Percentiles rank a stretch among this genome's conserved stretches.
phyloP scores from a whole-genome alignment of 2,113 vertebrate species.

The Perca flavescens region DNA sequence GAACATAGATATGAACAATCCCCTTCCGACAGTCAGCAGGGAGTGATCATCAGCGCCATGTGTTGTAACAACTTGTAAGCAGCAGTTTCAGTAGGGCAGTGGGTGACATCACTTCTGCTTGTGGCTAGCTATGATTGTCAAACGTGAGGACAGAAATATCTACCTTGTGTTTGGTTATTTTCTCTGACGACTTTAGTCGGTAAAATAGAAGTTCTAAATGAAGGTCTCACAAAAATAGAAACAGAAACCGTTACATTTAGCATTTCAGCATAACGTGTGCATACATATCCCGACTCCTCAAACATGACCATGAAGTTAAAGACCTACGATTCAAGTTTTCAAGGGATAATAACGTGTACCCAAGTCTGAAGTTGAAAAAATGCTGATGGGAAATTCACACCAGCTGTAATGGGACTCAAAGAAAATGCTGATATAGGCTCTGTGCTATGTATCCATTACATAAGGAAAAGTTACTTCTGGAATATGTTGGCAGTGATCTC shows the following conservation, averaged over 20 bases:
- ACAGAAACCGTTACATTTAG: conserved; percentile 31
- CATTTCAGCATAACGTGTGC: conserved; percentile 47
- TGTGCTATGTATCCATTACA: conserved; percentile 15
- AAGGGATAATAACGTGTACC: conserved; percentile 10
- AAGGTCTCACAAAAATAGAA: conserved; percentile 22
- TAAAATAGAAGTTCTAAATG: conserved; percentile 16
- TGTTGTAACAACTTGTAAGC: conserved; percentile 33
- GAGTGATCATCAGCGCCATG: not conserved
- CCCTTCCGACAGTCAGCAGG: not conserved
- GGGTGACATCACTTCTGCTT: conserved; percentile 68
- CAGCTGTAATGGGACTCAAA: conserved; percentile 38
- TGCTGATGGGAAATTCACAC: conserved; percentile 62
- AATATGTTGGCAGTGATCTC: conserved; percentile 79
- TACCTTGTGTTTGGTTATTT: conserved; percentile 37
- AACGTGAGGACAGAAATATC: conserved; percentile 38
- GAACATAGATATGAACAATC: conserved; percentile 2
- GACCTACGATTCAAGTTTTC: conserved; percentile 26
- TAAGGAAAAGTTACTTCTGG: conserved; percentile 33
- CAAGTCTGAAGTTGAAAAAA: conserved; percentile 17
- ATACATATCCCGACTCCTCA: conserved; percentile 33
- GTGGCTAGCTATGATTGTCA: conserved; percentile 69
- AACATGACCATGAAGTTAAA: conserved; percentile 21
- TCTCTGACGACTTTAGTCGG: conserved; percentile 18
- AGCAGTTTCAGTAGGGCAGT: conserved; percentile 68
- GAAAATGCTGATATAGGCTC: conserved; percentile 28